Base-by-base conservation (phyloP, 2,113 vertebrate species). In the Fukomys damarensis region DNA sequence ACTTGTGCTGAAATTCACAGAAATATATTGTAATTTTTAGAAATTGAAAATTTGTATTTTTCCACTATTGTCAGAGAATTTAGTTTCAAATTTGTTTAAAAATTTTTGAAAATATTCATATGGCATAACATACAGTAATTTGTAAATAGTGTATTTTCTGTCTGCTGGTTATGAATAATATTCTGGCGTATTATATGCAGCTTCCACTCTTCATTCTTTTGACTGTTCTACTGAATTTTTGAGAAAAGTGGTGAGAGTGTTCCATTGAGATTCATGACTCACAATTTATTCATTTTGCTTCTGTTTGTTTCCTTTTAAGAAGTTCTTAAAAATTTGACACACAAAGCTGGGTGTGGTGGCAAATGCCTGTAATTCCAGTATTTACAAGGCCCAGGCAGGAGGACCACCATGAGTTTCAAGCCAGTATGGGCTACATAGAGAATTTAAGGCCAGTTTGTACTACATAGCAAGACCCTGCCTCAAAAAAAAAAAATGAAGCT, bases 91-190 rank as follows among this genome's bases (percentile, higher is more conserved):
- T 86, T n/a, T 86, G 20, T 61, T 20, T 19, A 46, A 93, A 43
- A 74, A 89, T 26, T 77, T 86, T 72, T 72, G 24, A 74, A 54
- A 94, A 72, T 58, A 94, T 96, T 30, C 76, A 74, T 86, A 82
- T 82, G 13, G 59, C 26, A 59, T 86, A 94, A 56, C 54, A 84
- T 2, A 66, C 2, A 70, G 58, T 43, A 12, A 89, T 63, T 93
- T 91, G 54, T 83, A 96, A 93, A 84, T 65, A 90, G 20, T 17
- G 14, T 58, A 20, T 70, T 96, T 92, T 89, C 38, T 87, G 74
- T 12, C 76, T 89, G 7, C 61, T 76, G 43, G 26, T 10, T 41
- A 65, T 70, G 43, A 94, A 26, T 6, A 58, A 32, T 88, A 94
- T 72, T 95, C 77, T 38, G 59, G 65, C 46, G 52, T 59, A 54